These are phyloP conservation scores for Herpetotheres cachinnans DNA, from an alignment of 2,113 vertebrate genomes.

Conservation along the genomic window DNA sequence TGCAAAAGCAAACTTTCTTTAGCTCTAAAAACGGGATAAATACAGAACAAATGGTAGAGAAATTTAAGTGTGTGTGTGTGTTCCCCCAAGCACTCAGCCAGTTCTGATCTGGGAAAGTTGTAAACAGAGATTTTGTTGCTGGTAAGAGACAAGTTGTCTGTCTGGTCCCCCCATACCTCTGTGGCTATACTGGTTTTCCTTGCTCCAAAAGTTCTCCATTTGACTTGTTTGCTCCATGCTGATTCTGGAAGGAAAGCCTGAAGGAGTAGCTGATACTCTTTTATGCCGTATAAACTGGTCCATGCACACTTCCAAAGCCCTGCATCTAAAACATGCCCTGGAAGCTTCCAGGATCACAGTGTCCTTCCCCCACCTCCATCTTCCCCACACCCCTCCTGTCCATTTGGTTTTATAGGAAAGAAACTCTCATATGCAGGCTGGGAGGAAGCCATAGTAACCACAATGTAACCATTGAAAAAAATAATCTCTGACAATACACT, in stretches of 20 bases:
- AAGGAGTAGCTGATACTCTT: not conserved
- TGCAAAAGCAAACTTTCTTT: not conserved
- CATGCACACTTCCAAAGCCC: not conserved
- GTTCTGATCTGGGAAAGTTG: not conserved
- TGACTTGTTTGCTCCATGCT: not conserved
- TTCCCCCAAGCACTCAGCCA: not conserved
- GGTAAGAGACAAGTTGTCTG: not conserved
- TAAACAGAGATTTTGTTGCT: not conserved
- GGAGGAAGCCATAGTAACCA: not conserved
- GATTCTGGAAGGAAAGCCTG: not conserved
- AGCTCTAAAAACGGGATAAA: not conserved
- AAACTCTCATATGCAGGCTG: not conserved
- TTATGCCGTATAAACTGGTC: not conserved
- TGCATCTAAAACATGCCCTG: not conserved
- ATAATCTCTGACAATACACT: not conserved
- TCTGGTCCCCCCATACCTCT: not conserved
- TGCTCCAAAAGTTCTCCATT: not conserved
- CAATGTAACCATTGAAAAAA: not conserved
- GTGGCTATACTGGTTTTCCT: not conserved
- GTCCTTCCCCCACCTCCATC: not conserved
- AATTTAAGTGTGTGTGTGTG: not conserved
- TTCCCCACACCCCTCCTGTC: not conserved
- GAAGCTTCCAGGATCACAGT: not conserved
- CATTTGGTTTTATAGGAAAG: not conserved
- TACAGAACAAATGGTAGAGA: not conserved